phyloP scores from a whole-genome alignment of 2,888 invertebrate genomes.

The Cyaniris semiargus region DNA sequence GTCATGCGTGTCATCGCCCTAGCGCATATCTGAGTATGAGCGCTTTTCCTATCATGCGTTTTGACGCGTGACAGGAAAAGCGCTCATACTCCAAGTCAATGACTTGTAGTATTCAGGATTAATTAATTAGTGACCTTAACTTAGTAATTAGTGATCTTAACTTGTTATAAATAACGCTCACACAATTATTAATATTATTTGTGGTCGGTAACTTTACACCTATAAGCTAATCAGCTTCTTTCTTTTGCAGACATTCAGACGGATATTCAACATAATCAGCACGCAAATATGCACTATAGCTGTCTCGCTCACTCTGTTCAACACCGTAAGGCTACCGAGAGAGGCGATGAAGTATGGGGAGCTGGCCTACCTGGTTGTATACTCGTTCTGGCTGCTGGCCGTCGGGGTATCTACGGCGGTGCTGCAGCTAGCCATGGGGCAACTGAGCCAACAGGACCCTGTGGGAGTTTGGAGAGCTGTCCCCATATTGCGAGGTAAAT shows the following conservation, averaged over 20 bases:
- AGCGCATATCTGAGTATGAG: no score
- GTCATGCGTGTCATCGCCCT: no score
- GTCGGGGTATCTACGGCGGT: constrained; percentile 82
- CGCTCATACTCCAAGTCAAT: no score
- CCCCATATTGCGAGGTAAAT: constrained; percentile 82
- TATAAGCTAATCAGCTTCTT: not conserved
- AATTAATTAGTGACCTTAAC: no score
- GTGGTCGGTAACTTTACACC: not conserved
- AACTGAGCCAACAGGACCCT: constrained; percentile 84
- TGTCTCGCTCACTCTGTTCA: constrained; percentile 81
- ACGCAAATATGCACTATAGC: constrained; percentile 80
- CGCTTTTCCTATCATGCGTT: no score
- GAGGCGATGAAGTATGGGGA: constrained; percentile 82
- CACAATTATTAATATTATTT: not conserved
- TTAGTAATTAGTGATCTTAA: no score
- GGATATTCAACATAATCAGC: constrained; percentile 61
- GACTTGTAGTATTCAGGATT: no score
- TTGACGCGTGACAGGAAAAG: no score
- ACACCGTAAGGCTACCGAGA: constrained; percentile 81
- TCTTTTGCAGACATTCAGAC: constrained; percentile 63
- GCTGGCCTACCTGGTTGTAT: constrained; percentile 82
- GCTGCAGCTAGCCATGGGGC: constrained; percentile 83
- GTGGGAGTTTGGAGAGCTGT: constrained; percentile 84
- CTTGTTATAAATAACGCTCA: no score
- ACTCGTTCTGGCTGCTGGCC: constrained; percentile 79